These are phyloP conservation scores for Lutraria lutraria DNA, from an alignment of 2,888 invertebrate genomes.

Conservation along the genomic window DNA sequence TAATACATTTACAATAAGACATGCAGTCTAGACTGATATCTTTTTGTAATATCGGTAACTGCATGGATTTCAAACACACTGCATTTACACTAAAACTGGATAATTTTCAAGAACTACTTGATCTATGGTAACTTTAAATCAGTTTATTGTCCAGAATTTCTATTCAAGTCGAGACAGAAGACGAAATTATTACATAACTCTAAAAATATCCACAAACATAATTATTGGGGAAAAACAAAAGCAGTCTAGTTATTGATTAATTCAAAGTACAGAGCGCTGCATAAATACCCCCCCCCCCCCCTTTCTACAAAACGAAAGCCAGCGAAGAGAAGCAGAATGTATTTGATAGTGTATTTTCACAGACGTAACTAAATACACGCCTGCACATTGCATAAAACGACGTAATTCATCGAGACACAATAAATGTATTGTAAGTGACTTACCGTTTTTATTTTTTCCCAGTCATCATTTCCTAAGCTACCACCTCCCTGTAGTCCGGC, in stretches of 20 bases:
- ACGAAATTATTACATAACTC: background rate
- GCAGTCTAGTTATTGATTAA: background rate
- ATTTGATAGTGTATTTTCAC: background rate
- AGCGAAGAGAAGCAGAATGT: background rate
- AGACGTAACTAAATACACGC: background rate
- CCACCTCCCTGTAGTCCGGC: slow-evolving; percentile 6
- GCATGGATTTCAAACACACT: too few relatives aligned
- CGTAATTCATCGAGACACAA: background rate
- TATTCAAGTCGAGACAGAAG: too few relatives aligned
- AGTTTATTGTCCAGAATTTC: too few relatives aligned
- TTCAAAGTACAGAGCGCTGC: background rate
- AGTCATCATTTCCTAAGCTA: background rate
- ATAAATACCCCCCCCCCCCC: background rate
- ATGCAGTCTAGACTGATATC: too few relatives aligned
- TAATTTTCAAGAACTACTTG: too few relatives aligned
- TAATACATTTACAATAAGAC: too few relatives aligned
- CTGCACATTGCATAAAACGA: background rate
- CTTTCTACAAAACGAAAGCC: too few relatives aligned
- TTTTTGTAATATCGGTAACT: too few relatives aligned
- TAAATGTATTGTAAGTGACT: background rate
- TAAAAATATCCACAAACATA: background rate
- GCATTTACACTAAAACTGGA: too few relatives aligned
- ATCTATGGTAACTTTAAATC: too few relatives aligned
- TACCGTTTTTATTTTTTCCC: slow-evolving; percentile 36
- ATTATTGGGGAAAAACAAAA: background rate